A percentile compares a stretch with the other conserved stretches of the same genome.
Conservation (phyloP, 1,140 invertebrate species). For the Drosophila triauraria region DNA sequence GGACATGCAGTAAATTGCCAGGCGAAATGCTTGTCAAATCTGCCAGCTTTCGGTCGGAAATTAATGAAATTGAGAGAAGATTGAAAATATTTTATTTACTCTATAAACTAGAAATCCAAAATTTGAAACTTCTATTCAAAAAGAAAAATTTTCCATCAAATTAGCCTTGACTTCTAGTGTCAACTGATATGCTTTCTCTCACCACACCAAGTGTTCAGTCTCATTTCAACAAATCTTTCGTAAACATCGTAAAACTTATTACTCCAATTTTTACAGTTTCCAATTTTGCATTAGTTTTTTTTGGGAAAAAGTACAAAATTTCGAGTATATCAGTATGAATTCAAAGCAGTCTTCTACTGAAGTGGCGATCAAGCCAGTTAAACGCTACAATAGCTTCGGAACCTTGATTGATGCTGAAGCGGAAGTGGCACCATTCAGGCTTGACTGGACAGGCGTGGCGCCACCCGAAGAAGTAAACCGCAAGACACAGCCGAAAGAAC, state of each 20-base stretch:
- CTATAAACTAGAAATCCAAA: too few species aligned
- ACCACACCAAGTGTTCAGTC: neutral
- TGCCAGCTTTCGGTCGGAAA: conserved; percentile 30
- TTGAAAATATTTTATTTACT: too few species aligned
- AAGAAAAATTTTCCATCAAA: conserved; percentile 11
- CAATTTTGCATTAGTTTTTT: neutral
- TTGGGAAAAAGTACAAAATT: neutral
- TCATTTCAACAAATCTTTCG: neutral
- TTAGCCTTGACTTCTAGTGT: neutral
- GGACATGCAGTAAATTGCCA: conserved; percentile 63
- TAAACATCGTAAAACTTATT: neutral
- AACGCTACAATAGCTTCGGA: too few species aligned
- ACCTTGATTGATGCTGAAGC: too few species aligned
- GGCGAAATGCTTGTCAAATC: conserved; percentile 66
- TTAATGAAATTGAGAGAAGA: conserved; percentile 50
- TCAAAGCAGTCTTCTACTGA: too few species aligned
- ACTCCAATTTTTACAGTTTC: neutral
- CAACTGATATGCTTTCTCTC: neutral
- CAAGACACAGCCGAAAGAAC: too few species aligned
- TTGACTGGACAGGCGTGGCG: too few species aligned
- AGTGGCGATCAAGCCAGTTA: too few species aligned
- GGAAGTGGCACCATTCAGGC: too few species aligned
- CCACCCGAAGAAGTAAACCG: too few species aligned
- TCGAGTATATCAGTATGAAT: too few species aligned
- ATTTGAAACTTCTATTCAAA: too few species aligned